A percentile compares a stretch with the other conserved stretches of the same genome.
These are phyloP conservation scores for Coilia nasus DNA, from an alignment of 2,797 vertebrate genomes.

Conservation along the genomic window DNA sequence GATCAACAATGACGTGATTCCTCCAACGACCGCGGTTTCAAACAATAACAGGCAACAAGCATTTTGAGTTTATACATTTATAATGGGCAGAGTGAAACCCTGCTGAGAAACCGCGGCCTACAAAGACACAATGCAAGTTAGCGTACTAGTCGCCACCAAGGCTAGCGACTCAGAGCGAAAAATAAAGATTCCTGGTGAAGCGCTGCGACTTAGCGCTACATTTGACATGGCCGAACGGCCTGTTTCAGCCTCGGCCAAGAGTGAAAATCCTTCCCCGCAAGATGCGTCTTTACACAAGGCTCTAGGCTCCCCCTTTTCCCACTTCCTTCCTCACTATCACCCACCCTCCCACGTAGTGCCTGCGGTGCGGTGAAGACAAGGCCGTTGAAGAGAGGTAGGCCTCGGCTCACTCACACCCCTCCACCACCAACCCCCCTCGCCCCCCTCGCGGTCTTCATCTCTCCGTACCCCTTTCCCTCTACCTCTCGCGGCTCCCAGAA, in stretches of 20 bases:
- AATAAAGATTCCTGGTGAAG: slow-evolving; percentile 52
- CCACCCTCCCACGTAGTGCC: slow-evolving; percentile 72
- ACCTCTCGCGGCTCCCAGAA: slow-evolving; percentile 76
- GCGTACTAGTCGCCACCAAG: slow-evolving; percentile 66
- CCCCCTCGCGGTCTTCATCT: slow-evolving; percentile 70
- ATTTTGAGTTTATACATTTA: slow-evolving; percentile 34
- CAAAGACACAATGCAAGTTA: slow-evolving; percentile 73
- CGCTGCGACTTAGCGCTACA: slow-evolving; percentile 36
- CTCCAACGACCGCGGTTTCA: slow-evolving; percentile 38
- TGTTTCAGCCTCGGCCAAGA: slow-evolving; percentile 51
- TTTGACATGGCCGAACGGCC: slow-evolving; percentile 56
- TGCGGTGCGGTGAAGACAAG: slow-evolving; percentile 73
- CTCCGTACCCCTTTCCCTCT: slow-evolving; percentile 68
- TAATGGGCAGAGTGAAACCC: slow-evolving; percentile 51
- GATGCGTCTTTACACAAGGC: slow-evolving; percentile 57
- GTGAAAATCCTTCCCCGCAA: slow-evolving; percentile 49
- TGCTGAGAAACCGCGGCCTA: slow-evolving; percentile 69
- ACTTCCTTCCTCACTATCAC: slow-evolving; percentile 69
- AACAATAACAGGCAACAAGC: slow-evolving; percentile 43
- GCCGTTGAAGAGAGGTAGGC: slow-evolving; percentile 76
- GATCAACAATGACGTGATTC: slow-evolving; percentile 35
- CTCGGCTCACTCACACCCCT: slow-evolving; percentile 57
- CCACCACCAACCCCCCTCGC: slow-evolving; percentile 26
- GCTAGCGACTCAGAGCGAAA: slow-evolving; percentile 63
- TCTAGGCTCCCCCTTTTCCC: slow-evolving; percentile 36